Base-by-base conservation (phyloP, 2,113 vertebrate genomes). In the Mirounga angustirostris region DNA sequence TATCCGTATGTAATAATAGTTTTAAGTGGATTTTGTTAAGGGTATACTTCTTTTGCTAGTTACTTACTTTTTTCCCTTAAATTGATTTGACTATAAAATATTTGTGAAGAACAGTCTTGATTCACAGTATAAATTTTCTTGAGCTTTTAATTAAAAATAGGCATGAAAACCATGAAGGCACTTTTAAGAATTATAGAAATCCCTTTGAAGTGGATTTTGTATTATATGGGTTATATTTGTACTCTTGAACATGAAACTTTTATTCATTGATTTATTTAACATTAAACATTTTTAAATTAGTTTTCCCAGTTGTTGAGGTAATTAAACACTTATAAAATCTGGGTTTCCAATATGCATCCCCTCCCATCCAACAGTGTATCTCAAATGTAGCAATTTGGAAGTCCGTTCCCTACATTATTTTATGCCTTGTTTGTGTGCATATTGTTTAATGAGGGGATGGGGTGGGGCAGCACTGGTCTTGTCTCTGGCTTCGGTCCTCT, bases 281-380 rank as follows among this genome's bases (percentile, higher is more conserved):
- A 30, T 28, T 18, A 78, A 76, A 50, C 43, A 18, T 78, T 98
- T 96, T 79, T 3, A 78, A 88, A 91, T 30, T 73, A 21, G 50
- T 61, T 89, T 98, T 93, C 40, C 30, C 52, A 40, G 26, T 84
- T 12, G 18, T 67, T 67, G 13, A 89, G 2, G 7, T 61, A 63
- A 71, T 94, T 36, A 95, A 95, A 97, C 50, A 61, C 30, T 95
- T 95, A 67, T 52, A 61, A 61, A 96, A 79, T 93, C n/a, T 91
- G n/a, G 11, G 58, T 85, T 96, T 91, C 36, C 56, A 96, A 28
- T 22, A 43, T 84, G 19, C 16, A 85, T 30, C 18, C 65, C 18
- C 2, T 71, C 13, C 22, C 73, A n/a, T 74, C 18, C 54, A 92
- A 18, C 24, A 76, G 0, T 76, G 15, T 59, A 63, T 84, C 40